Base-by-base conservation (phyloP, 2,888 invertebrate species). In the Pandemis cinnamomeana region DNA sequence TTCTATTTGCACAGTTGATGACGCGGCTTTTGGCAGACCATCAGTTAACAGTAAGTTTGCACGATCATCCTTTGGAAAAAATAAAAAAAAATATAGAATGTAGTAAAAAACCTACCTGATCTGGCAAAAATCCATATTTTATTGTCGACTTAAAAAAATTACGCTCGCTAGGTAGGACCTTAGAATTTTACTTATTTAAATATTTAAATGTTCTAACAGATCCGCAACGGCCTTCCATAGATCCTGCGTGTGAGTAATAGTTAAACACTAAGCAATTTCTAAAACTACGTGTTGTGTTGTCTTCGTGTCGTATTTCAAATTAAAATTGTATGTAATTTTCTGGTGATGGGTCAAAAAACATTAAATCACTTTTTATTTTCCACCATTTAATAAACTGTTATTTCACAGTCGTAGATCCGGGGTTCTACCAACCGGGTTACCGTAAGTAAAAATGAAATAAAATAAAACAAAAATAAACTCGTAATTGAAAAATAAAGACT, bases 381-480 rank as follows among this genome's bases (percentile, higher is more conserved):
- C 10, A 11, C 11, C 5, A n/a, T 20, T 36, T 11, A 48, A 20
- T 36, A 20, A 11, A 2, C 27, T 64, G 13, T 64, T 48, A 46
- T 36, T 46, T 48, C 64, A 20, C 66, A 66, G 66, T 66, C 7
- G 15, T 66, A 8, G 76, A 74, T 67, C 70, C 73, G 11, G 71
- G 69, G 6, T 76, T 71, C 53, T 75, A 72, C 72, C 48, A 66
- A 51, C 66, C 66, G n/a, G 48, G 48, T n/a, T 11, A n/a, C 48
- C 66, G 66, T 66, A 51, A 66, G 66, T 66, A 58, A 13, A 64
- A 64, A 48, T 46, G 2, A 58, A 58, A 20, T 58, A 27, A 58
- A 11, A 58, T 11, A 8, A 2, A 11, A 20, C 5, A 5, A 1
- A 11, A 58, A 27, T 11, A n/a, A 58, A 27, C 4, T 11, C 10